A percentile compares a stretch with the other conserved stretches of the same genome.
Conservation (phyloP, 2,888 invertebrate genomes). For the Philereme vetulata region DNA sequence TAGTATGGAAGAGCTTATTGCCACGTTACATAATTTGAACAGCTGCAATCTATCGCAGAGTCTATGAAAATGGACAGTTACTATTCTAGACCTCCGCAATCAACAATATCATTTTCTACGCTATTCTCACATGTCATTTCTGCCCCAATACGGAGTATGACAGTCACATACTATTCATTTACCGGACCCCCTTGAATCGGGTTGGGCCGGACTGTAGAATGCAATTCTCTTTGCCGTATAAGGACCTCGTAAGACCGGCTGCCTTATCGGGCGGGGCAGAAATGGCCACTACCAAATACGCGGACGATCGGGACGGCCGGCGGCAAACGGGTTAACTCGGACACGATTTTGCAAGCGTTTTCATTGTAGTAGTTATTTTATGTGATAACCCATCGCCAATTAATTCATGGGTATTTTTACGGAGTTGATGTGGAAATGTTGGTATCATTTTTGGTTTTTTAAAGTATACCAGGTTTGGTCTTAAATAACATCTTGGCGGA, state of each 20-base stretch:
- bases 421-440: slow-evolving; percentile 18
- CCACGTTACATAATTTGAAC: too few species aligned
- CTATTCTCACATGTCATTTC: slow-evolving; percentile 26
- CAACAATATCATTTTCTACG: slow-evolving; percentile 21
- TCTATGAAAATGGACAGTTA: not conserved
- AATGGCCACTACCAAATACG: slow-evolving; percentile 66
- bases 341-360: slow-evolving; percentile 53
- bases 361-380: slow-evolving; percentile 49
- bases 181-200: slow-evolving; percentile 60
- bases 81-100: slow-evolving; percentile 4
- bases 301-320: slow-evolving; percentile 50
- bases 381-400: slow-evolving; percentile 34
- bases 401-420: slow-evolving; percentile 15
- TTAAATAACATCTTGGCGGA: not conserved
- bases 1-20: too few species aligned
- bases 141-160: slow-evolving; percentile 30
- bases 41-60: too few species aligned
- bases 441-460: slow-evolving; percentile 18
- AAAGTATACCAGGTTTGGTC: not conserved
- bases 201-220: slow-evolving; percentile 18
- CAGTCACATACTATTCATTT: slow-evolving; percentile 48
- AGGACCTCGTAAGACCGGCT: slow-evolving; percentile 36
- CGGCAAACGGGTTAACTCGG: slow-evolving; percentile 59
- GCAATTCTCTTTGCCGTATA: slow-evolving; percentile 26
- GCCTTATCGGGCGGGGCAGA: slow-evolving; percentile 57